Evolutionary conservation across 1,140 invertebrate genomes (phyloP), one percentile per base, ranked within the genome.

Genomic region (Euglossa dilemma): DNA sequence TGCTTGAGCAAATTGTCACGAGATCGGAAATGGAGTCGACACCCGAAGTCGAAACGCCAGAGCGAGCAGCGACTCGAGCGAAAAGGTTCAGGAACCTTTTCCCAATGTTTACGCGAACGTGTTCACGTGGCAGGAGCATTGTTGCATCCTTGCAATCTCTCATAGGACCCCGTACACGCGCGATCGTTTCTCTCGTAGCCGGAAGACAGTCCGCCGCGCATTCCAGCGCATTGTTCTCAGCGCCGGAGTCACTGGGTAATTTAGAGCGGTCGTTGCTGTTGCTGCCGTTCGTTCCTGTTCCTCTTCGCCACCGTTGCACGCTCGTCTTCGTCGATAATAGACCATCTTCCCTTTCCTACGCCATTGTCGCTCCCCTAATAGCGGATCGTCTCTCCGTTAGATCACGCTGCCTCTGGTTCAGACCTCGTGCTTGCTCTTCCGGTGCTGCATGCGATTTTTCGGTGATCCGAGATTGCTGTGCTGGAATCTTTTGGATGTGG

Each of bases 181-280:
- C 52, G n/a, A 59, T 71, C 56, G 56, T 79, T 59, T 50, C 79
- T 79, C 25, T 64, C 66, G 18, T 47, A 83, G 45, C 43, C 81
- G 81, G 85, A 86, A 86, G 85, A 77, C 61, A 61, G 25, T 80
- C 28, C 69, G 25, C 75, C 54, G 43, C 18, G 50, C 71, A 84
- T 86, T 88, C 71, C 66, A 63, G 9, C 0, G 67, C 71, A 80
- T 86, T 86, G 81, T 74, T 88, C 69, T 47, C n/a, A 6, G 4
- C 36, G 18, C 6, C 18, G 8, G 82, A 56, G 64, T 79, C 74
- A 87, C 43, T 20, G 82, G 54, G 64, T 84, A 79, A 87, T 74
- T 83, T 87, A 63, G 36, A 86, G 20, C 47, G 54, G 63, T 74
- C 69, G 61, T 75, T 63, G 71, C 50, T 52, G 67, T 72, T 79